These are phyloP conservation scores for Brachynemurus nebulosus DNA, from an alignment of 2,888 invertebrate species.

Conservation along the genomic window DNA sequence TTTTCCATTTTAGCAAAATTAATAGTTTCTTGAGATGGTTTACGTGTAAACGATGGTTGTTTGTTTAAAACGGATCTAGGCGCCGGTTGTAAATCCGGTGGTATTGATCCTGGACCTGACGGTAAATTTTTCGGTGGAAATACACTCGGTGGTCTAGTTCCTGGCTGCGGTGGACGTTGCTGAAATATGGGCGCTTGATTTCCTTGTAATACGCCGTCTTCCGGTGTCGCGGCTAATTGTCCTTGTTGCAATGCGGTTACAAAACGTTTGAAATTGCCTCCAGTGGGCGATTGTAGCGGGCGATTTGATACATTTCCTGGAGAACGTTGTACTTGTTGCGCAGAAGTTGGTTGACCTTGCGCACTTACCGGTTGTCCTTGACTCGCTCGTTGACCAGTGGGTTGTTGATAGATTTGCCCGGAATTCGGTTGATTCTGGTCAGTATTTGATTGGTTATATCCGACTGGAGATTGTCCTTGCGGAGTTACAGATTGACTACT, in stretches of 20 bases:
- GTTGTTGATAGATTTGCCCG: too few species aligned
- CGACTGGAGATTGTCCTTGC: constrained; percentile 1
- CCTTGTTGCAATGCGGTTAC: constrained; percentile 4
- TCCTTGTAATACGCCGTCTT: constrained; percentile 5
- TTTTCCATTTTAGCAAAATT: constrained; percentile 23
- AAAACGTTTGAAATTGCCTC: constrained; percentile 2
- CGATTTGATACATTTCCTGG: constrained; percentile 21
- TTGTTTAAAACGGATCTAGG: constrained; percentile 21
- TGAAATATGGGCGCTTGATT: constrained; percentile 13
- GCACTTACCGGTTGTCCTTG: too few species aligned
- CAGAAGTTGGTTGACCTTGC: too few species aligned
- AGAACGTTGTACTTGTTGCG: constrained; percentile 8
- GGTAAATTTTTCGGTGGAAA: constrained; percentile 21
- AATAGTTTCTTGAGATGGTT: constrained; percentile 19
- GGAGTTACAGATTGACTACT: constrained; percentile 18
- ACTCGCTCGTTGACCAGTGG: too few species aligned
- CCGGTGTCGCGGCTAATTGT: constrained; percentile 17
- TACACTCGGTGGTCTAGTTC: constrained; percentile 21
- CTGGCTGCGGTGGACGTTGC: constrained; percentile 17
- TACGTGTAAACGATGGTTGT: constrained; percentile 26
- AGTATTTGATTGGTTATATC: too few species aligned
- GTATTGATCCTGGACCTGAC: constrained; percentile 13
- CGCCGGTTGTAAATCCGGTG: constrained; percentile 11
- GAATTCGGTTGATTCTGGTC: too few species aligned
- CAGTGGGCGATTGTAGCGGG: constrained; percentile 18